A percentile compares a stretch with the other conserved stretches of the same genome.
Evolutionary conservation across 2,888 invertebrate genomes (phyloP).

Genomic region (Drosophila peninsularis): DNA sequence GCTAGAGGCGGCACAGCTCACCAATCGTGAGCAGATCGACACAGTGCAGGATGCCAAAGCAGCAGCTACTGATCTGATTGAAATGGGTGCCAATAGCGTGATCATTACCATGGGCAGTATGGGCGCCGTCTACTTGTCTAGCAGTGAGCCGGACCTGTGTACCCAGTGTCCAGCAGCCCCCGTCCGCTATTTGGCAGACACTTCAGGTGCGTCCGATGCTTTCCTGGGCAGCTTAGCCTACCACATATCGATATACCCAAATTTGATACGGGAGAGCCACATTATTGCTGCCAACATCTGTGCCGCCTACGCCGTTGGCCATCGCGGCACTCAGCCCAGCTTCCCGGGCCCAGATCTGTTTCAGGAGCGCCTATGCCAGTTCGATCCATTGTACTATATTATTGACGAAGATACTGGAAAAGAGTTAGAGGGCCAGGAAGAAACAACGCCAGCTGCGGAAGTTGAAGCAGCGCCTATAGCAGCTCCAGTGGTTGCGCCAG

Average conservation of each 20-base stretch:
- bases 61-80: conserved; percentile 88
- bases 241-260: conserved; percentile 88
- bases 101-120: conserved; percentile 93
- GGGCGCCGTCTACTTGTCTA: conserved; percentile 89
- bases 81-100: conserved; percentile 90
- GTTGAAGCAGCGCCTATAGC: background rate
- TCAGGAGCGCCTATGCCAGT: conserved; percentile 26
- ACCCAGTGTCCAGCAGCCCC: conserved; percentile 88
- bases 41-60: conserved; percentile 86
- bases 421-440: background rate
- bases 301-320: conserved; percentile 91
- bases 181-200: conserved; percentile 91
- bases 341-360: conserved; percentile 32
- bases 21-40: conserved; percentile 81
- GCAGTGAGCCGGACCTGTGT: conserved; percentile 82
- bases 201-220: conserved; percentile 95
- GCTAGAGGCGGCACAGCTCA: conserved; percentile 90
- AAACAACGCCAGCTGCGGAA: background rate
- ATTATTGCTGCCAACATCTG: conserved; percentile 90
- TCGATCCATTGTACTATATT: conserved; percentile 26
- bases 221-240: conserved; percentile 96
- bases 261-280: conserved; percentile 88
- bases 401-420: conserved; percentile 10
- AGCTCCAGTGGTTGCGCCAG: background rate
- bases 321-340: conserved; percentile 55